Evolutionary conservation across 2,113 vertebrate genomes (phyloP).

Genomic region (Protobothrops flavoviridis): DNA sequence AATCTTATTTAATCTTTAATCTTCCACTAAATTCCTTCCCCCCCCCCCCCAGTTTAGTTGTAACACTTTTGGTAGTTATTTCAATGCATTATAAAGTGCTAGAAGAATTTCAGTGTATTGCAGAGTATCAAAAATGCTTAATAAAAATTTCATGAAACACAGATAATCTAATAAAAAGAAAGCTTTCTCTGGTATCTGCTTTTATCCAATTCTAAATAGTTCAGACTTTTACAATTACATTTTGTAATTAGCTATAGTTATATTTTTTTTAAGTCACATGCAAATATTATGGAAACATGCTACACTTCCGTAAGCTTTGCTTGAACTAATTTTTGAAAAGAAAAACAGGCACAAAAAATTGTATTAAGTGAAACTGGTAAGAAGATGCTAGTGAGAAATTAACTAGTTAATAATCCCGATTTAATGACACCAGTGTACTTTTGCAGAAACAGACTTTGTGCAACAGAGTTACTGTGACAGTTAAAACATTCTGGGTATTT

Average conservation of each 20-base stretch:
- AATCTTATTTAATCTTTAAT: too few relatives aligned
- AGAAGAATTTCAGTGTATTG: background rate
- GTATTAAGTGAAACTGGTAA: background rate
- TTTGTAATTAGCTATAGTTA: background rate
- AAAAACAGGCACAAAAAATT: background rate
- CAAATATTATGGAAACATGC: background rate
- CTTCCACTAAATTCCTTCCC: background rate
- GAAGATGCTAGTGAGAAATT: background rate
- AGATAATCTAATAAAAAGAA: background rate
- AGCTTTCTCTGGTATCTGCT: background rate
- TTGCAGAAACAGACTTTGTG: background rate
- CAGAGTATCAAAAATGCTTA: background rate
- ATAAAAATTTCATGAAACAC: background rate
- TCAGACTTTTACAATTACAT: constrained; percentile 24
- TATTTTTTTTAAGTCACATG: background rate
- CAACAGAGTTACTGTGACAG: background rate
- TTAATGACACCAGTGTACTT: background rate
- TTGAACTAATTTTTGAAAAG: background rate
- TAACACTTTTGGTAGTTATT: background rate
- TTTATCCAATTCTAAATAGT: accelerated
- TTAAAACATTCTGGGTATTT: background rate
- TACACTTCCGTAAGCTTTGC: background rate
- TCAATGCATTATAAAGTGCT: background rate
- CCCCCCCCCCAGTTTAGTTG: background rate
- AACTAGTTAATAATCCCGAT: background rate